Conservation (phyloP, 2,888 invertebrate species). For the Drosophila nr. medialis region DNA sequence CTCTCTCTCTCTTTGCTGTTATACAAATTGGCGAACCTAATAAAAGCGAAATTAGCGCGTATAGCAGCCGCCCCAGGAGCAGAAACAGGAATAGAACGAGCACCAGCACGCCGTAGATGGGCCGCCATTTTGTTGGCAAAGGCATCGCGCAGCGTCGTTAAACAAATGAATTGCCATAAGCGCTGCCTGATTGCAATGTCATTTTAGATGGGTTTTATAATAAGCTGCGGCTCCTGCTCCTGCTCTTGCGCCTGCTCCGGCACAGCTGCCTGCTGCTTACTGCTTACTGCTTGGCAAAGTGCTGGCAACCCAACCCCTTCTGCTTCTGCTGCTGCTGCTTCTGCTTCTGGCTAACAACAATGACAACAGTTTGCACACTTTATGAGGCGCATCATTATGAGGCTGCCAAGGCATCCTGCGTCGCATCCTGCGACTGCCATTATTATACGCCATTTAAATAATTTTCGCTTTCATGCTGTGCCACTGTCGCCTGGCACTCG, state of each 20-base stretch:
- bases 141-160: constrained; percentile 73
- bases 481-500: constrained; percentile 64
- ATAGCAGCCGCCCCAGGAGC: constrained; percentile 18
- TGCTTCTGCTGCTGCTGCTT: background rate
- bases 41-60: constrained; percentile 77
- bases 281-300: constrained; percentile 34
- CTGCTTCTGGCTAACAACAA: constrained; percentile 33
- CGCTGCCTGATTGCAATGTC: constrained; percentile 81
- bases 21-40: constrained; percentile 66
- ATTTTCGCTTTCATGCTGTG: constrained; percentile 79
- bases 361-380: constrained; percentile 80
- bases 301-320: constrained; percentile 37
- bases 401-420: constrained; percentile 70
- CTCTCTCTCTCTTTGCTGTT: background rate
- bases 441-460: constrained; percentile 84
- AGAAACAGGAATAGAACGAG: constrained; percentile 33
- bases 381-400: constrained; percentile 84
- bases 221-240: constrained; percentile 60
- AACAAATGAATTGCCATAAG: constrained; percentile 84
- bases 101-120: constrained; percentile 35
- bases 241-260: constrained; percentile 7
- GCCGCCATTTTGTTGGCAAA: constrained; percentile 58
- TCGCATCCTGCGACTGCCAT: constrained; percentile 75
- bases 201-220: constrained; percentile 76
- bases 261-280: constrained; percentile 62